phyloP scores from a whole-genome alignment of 2,797 vertebrate genomes.

The Schizopygopsis pylzovi region DNA sequence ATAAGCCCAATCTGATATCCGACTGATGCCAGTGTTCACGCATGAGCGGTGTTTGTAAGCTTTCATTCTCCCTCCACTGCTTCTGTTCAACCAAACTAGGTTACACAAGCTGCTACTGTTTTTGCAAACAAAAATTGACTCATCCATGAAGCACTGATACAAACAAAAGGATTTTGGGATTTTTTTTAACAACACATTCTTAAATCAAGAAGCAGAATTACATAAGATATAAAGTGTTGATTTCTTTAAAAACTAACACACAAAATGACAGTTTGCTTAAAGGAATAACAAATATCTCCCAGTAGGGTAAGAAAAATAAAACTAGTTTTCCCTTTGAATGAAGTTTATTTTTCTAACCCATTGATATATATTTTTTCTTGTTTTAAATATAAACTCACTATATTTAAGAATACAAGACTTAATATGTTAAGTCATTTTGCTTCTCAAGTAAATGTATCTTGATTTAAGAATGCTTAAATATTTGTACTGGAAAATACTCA shows the following conservation, averaged over 20 bases:
- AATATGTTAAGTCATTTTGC: neutral
- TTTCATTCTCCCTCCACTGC: slow-evolving; percentile 14
- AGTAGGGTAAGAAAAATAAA: neutral
- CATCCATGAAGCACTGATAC: neutral
- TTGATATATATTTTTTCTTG: neutral
- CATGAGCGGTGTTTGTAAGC: slow-evolving; percentile 20
- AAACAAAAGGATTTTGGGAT: neutral
- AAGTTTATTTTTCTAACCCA: neutral
- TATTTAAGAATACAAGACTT: neutral
- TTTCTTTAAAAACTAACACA: neutral
- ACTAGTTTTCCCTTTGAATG: neutral
- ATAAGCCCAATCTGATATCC: slow-evolving; percentile 33
- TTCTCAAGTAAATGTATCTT: neutral
- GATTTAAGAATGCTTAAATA: neutral
- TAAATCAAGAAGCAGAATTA: neutral
- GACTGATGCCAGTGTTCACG: neutral
- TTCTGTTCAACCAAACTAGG: neutral
- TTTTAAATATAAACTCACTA: neutral
- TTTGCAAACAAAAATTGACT: neutral
- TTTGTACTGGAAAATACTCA: neutral
- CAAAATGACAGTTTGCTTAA: neutral
- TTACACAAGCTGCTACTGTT: neutral
- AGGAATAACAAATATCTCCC: neutral
- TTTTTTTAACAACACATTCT: neutral
- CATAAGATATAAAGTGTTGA: neutral